These are phyloP conservation scores for Anthophora plumipes DNA, from an alignment of 2,888 invertebrate species.

Conservation along the genomic window DNA sequence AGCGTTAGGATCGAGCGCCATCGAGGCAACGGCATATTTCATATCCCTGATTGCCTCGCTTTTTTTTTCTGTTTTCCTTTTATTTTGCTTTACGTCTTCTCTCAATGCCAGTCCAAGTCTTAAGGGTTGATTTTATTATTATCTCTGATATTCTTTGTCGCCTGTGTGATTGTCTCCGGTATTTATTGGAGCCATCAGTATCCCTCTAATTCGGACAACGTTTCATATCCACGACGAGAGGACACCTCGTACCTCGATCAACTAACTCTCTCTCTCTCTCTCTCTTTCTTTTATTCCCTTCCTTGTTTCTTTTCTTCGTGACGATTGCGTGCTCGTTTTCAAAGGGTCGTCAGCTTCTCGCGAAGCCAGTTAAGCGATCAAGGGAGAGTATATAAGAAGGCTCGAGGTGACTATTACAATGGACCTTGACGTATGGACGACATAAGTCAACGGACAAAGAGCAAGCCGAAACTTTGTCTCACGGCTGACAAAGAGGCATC, in stretches of 20 bases:
- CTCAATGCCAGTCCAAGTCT: background rate
- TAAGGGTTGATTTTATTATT: constrained; percentile 38
- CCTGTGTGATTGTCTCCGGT: constrained; percentile 36
- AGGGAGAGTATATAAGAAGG: constrained; percentile 45
- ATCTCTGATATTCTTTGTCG: constrained; percentile 18
- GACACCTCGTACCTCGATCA: constrained; percentile 46
- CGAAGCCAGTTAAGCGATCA: constrained; percentile 66
- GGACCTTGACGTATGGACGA: constrained; percentile 75
- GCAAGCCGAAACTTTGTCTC: constrained; percentile 69
- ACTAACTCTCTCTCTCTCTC: constrained; percentile 26
- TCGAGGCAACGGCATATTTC: constrained; percentile 29
- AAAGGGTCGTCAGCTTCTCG: constrained; percentile 58
- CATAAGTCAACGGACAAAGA: constrained; percentile 80
- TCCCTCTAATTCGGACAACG: constrained; percentile 48
- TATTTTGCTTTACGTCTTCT: too few relatives aligned
- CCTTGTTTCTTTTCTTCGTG: constrained; percentile 6
- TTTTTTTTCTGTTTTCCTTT: background rate
- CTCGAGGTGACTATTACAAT: constrained; percentile 67
- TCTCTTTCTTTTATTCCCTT: constrained; percentile 3
- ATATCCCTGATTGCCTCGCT: constrained; percentile 17
- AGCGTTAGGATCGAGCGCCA: constrained; percentile 9
- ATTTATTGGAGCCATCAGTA: constrained; percentile 64
- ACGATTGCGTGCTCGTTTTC: constrained; percentile 37
- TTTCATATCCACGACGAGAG: constrained; percentile 25
- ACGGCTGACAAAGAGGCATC: constrained; percentile 73